Conservation (phyloP, 2,113 vertebrate species). For the Acrocephalus arundinaceus region DNA sequence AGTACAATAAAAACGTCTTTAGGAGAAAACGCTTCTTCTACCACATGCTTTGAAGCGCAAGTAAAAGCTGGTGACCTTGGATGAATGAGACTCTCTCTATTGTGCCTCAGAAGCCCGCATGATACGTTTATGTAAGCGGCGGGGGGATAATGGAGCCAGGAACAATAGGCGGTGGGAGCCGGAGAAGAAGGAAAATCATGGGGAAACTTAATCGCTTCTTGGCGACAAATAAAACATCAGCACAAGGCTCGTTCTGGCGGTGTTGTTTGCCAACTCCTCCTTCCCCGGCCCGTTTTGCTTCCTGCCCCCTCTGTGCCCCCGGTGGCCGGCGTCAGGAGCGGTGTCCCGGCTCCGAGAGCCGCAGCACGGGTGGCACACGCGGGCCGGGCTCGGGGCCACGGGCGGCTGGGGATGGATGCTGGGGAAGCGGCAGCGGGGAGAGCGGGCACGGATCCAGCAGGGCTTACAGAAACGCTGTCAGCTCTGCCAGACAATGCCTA, state of each 20-base stretch:
- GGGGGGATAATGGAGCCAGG: conserved; percentile 21
- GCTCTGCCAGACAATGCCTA: background rate
- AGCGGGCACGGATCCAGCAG: background rate
- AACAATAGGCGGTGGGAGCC: conserved; percentile 14
- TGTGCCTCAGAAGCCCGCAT: conserved; percentile 12
- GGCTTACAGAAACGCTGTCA: background rate
- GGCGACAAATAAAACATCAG: background rate
- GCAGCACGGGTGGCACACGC: background rate
- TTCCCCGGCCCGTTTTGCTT: background rate
- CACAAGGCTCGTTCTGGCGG: background rate
- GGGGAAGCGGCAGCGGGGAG: background rate
- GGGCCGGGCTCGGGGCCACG: background rate
- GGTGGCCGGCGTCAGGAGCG: background rate
- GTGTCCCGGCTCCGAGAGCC: rapidly evolving
- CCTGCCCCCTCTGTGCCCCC: background rate
- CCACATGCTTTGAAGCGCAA: conserved; percentile 52
- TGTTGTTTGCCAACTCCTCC: background rate
- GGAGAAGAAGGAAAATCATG: background rate
- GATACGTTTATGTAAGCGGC: conserved; percentile 21
- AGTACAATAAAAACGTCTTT: conserved; percentile 15
- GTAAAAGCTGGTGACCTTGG: conserved; percentile 68
- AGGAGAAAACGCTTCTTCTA: conserved; percentile 11
- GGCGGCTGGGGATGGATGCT: background rate
- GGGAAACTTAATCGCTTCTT: background rate
- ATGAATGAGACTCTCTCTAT: conserved; percentile 21